Percentiles rank a stretch among this genome's conserved stretches.
phyloP scores from a whole-genome alignment of 1,140 invertebrate species.

The Drosophila varians region DNA sequence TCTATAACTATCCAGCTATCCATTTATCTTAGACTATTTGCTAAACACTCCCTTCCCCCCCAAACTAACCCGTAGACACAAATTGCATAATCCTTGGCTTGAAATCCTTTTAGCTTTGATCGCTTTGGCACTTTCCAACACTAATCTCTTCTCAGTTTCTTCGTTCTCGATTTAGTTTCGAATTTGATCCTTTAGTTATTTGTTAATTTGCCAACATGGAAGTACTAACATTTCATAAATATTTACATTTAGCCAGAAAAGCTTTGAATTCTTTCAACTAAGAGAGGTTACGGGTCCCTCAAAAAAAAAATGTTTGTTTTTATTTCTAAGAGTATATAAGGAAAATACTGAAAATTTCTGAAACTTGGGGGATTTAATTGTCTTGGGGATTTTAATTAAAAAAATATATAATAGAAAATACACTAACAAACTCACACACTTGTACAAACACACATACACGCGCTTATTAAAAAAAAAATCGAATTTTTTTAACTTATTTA shows the following conservation, averaged over 20 bases:
- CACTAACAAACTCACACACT: constrained; percentile 14
- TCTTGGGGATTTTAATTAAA: no score
- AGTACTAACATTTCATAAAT: not conserved
- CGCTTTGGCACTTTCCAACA: not conserved
- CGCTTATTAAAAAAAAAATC: constrained; percentile 2
- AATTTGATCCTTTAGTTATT: not conserved
- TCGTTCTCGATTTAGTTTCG: not conserved
- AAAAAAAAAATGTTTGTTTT: no score
- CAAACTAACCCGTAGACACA: constrained; percentile 8
- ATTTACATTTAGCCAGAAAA: not conserved
- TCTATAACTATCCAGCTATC: constrained; percentile 2
- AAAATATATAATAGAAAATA: not conserved
- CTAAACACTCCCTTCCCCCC: constrained; percentile 15
- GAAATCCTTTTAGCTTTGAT: not conserved
- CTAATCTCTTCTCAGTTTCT: not conserved
- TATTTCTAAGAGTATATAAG: no score
- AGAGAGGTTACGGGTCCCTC: not conserved
- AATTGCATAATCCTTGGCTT: not conserved
- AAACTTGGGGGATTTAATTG: no score
- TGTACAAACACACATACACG: constrained; percentile 16
- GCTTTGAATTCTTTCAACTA: not conserved
- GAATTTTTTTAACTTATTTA: not conserved
- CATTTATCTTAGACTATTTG: constrained; percentile 6
- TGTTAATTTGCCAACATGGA: not conserved
- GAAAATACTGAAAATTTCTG: no score